Conservation (phyloP, 2,113 vertebrate species). For the Oncorhynchus keta region DNA sequence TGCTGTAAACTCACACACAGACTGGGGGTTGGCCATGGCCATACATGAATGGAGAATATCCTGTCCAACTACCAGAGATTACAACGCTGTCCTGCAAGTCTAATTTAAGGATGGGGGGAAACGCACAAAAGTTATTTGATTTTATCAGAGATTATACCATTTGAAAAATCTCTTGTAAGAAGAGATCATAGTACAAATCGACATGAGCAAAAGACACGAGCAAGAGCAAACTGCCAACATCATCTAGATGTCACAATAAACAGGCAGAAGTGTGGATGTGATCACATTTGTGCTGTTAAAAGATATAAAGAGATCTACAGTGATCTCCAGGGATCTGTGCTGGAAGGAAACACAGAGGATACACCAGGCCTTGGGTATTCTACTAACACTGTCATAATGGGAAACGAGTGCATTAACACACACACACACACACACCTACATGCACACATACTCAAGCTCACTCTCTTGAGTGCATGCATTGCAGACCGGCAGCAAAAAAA, state of each 20-base stretch:
- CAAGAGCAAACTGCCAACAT: background rate
- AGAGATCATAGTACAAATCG: too few species aligned
- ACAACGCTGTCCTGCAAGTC: background rate
- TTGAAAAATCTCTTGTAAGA: background rate
- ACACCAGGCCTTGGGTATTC: slow-evolving; percentile 19
- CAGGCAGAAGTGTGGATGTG: background rate
- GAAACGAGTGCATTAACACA: slow-evolving; percentile 26
- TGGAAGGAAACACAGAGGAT: slow-evolving; percentile 5
- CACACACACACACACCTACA: background rate
- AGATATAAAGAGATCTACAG: background rate
- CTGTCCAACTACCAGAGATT: background rate
- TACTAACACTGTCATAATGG: slow-evolving; percentile 16
- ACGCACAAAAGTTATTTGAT: background rate
- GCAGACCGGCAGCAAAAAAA: background rate
- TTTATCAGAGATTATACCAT: background rate
- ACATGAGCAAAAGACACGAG: background rate
- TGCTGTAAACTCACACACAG: background rate
- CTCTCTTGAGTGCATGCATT: slow-evolving; percentile 1
- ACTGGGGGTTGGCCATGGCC: background rate
- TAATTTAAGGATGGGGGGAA: background rate
- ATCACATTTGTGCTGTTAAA: background rate
- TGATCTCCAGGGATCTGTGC: slow-evolving; percentile 3
- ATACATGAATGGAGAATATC: background rate
- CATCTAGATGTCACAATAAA: background rate
- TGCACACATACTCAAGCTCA: background rate